Percentiles rank a stretch among this genome's conserved stretches.
phyloP scores from a whole-genome alignment of 1,140 invertebrate species.

The Rhopalosiphum padi region DNA sequence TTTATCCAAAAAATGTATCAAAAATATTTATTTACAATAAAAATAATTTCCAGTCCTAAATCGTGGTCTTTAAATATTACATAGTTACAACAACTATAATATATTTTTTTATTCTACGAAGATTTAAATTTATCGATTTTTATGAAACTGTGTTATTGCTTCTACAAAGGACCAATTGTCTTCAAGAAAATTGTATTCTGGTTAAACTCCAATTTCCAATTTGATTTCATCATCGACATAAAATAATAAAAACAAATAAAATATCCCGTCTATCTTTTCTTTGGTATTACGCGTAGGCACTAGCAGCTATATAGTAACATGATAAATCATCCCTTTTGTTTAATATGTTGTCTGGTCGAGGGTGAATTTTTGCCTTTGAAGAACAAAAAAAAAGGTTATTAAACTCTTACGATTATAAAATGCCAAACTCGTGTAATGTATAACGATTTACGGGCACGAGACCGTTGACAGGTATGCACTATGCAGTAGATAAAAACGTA shows the following conservation, averaged over 20 bases:
- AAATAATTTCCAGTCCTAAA: not conserved
- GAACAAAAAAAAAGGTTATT: constrained; percentile 46
- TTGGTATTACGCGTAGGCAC: not conserved
- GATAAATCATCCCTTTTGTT: constrained; percentile 48
- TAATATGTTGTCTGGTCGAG: constrained; percentile 32
- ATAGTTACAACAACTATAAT: not conserved
- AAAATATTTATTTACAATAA: not conserved
- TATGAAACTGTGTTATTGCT: not conserved
- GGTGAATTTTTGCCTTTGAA: constrained; percentile 40
- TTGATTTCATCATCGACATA: not conserved
- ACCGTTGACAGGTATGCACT: constrained; percentile 10
- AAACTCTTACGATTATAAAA: constrained; percentile 46
- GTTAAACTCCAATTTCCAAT: constrained; percentile 30
- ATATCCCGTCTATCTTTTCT: not conserved
- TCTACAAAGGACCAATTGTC: not conserved
- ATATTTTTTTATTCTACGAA: not conserved
- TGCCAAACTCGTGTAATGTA: not conserved
- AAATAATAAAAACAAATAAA: constrained; percentile 40
- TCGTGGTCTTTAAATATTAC: not conserved
- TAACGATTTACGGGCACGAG: constrained; percentile 16
- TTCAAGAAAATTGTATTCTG: not conserved
- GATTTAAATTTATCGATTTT: not conserved
- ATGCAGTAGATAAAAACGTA: not conserved
- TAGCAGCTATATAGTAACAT: not conserved
- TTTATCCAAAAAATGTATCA: not conserved